A percentile compares a stretch with the other conserved stretches of the same genome.
These are phyloP conservation scores for Drosophila ananassae DNA, from an alignment of 1,140 invertebrate genomes.

Conservation along the genomic window DNA sequence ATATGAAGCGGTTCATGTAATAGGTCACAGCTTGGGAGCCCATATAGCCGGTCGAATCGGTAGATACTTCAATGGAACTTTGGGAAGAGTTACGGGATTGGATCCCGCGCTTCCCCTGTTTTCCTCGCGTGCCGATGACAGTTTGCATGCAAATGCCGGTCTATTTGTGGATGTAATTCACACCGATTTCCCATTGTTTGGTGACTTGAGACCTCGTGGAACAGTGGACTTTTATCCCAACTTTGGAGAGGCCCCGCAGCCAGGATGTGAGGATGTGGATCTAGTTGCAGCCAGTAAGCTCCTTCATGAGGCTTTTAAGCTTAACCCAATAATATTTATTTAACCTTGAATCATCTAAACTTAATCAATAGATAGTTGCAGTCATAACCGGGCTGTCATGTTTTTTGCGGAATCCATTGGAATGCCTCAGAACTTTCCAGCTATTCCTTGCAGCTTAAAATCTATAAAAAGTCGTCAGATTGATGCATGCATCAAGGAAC, in stretches of 20 bases:
- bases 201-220: slow-evolving; percentile 85
- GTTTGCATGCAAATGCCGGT: slow-evolving; percentile 84
- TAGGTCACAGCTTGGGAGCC: slow-evolving; percentile 87
- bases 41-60: slow-evolving; percentile 87
- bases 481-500: slow-evolving; percentile 22
- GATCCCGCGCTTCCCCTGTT: slow-evolving; percentile 88
- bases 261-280: slow-evolving; percentile 86
- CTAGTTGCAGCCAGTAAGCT: slow-evolving; percentile 74
- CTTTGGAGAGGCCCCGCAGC: slow-evolving; percentile 86
- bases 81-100: slow-evolving; percentile 85
- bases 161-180: slow-evolving; percentile 86
- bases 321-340: accelerated
- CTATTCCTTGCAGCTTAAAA: slow-evolving; percentile 51
- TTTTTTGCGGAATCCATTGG: slow-evolving; percentile 75
- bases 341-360: background rate
- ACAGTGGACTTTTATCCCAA: slow-evolving; percentile 88
- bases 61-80: slow-evolving; percentile 83
- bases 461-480: slow-evolving; percentile 39
- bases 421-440: slow-evolving; percentile 62
- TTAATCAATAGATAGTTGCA: slow-evolving; percentile 67
- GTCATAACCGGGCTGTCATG: slow-evolving; percentile 75
- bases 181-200: slow-evolving; percentile 86
- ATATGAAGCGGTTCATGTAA: slow-evolving; percentile 84
- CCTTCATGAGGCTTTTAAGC: slow-evolving; percentile 72
- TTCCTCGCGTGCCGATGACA: slow-evolving; percentile 80